A percentile compares a stretch with the other conserved stretches of the same genome.
Conservation (phyloP, 2,888 invertebrate genomes). For the Nomada goodeniana region DNA sequence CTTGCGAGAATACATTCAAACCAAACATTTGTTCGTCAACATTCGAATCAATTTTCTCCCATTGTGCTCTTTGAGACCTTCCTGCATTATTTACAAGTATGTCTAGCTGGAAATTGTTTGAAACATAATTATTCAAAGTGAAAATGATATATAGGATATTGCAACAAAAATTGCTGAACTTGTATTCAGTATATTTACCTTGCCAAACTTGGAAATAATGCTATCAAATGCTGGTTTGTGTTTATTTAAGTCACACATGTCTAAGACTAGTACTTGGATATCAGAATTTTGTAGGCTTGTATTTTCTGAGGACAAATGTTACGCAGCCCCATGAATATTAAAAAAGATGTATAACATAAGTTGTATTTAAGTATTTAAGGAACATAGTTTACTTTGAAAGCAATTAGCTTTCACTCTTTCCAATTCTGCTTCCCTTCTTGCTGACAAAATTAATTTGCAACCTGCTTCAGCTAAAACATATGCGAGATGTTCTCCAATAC, state of each 20-base stretch:
- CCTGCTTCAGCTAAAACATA: constrained; percentile 88
- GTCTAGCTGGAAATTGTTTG: constrained; percentile 86
- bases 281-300: constrained; percentile 86
- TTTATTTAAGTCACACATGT: constrained; percentile 86
- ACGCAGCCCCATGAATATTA: background rate
- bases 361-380: background rate
- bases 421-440: constrained; percentile 88
- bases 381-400: constrained; percentile 82
- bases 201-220: constrained; percentile 89
- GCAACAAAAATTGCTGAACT: background rate
- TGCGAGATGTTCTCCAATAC: constrained; percentile 91
- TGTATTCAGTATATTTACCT: constrained; percentile 79
- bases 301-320: constrained; percentile 54
- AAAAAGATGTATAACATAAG: background rate
- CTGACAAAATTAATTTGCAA: constrained; percentile 89
- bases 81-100: constrained; percentile 93
- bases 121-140: background rate
- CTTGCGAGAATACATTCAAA: constrained; percentile 90
- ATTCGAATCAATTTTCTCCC: constrained; percentile 89
- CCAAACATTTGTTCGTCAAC: constrained; percentile 92
- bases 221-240: constrained; percentile 87
- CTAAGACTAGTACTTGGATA: constrained; percentile 89
- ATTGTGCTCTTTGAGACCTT: constrained; percentile 89
- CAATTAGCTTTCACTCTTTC: constrained; percentile 89
- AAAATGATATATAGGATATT: background rate